Evolutionary conservation across 92 coral and sea anemone genomes (phyloP), one percentile per base, ranked within the genome.

Genomic region (Zoanthus solanderi): DNA sequence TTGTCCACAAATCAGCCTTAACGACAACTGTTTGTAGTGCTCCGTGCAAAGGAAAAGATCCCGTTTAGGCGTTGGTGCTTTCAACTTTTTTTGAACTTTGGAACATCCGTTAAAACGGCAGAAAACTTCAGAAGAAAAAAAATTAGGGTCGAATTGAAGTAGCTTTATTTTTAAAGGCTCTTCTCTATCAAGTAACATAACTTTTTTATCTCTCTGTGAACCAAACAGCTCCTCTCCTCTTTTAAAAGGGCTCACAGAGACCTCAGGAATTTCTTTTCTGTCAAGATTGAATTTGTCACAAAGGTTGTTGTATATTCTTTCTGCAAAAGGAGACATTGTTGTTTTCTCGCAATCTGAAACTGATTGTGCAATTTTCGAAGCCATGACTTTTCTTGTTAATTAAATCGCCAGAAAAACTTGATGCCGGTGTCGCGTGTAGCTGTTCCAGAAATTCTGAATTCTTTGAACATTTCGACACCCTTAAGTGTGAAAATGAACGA

Each of bases 111-210:
- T 65, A 23, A 9, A 78, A 23, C 83, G 69, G 69, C 83, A 78
- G 54, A 23, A 37, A 28, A 78, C 83, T 54, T 28, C 9, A 57
- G 83, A 54, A 78, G 83, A 78, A 31, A 54, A 78, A 78, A 78
- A 78, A 50, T 78, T 28, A 5, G 83, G 83, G 52, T 78, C 83
- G 18, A 78, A 78, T 78, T 78, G 83, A 53, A 78, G 30, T 32
- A 78, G 30, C 83, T 78, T 44, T 34, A 78, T 78, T 34, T 56
- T 78, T 6, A 44, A 78, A 78, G 83, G 69, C n/a, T 57, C 61
- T 78, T 66, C 29, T 32, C 31, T 78, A 29, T 58, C 68, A 3
- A 78, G n/a, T 56, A 78, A 57, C 16, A n/a, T 56, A 44, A 78
- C 69, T 14, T 29, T 42, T 78, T 56, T 78, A 4, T 10, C 17